A percentile compares a stretch with the other conserved stretches of the same genome.
Conservation (phyloP, 2,888 invertebrate genomes). For the Didymodactylos carnosus region DNA sequence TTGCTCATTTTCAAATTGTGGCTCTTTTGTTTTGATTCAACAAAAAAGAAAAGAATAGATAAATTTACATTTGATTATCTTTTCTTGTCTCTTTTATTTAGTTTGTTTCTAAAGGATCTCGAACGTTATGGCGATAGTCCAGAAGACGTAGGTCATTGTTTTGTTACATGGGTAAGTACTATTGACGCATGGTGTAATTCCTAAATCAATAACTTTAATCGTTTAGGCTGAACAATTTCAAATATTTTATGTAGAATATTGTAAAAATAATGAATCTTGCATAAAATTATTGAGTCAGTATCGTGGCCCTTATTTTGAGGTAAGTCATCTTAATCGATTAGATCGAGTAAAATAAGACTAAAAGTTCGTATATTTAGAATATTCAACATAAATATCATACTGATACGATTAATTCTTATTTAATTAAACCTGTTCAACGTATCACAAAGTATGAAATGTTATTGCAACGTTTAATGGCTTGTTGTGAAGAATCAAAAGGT, state of each 20-base stretch:
- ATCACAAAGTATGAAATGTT: conserved; percentile 93
- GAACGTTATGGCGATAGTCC: conserved; percentile 91
- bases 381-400: conserved; percentile 49
- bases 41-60: too few relatives aligned
- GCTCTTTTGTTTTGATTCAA: too few relatives aligned
- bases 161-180: conserved; percentile 81
- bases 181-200: conserved; percentile 24
- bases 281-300: conserved; percentile 52
- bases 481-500: conserved; percentile 41
- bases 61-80: too few relatives aligned
- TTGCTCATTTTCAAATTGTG: too few relatives aligned
- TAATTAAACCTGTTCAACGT: conserved; percentile 95
- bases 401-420: conserved; percentile 51
- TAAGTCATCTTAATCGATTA: too few relatives aligned
- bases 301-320: conserved; percentile 50
- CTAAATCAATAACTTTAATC: conserved; percentile 13
- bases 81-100: too few relatives aligned
- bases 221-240: conserved; percentile 46
- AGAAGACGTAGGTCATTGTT: conserved; percentile 97
- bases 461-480: conserved; percentile 78
- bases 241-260: conserved; percentile 71
- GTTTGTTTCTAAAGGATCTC: conserved; percentile 76
- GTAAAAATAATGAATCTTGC: conserved; percentile 91
- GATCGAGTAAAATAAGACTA: too few relatives aligned
- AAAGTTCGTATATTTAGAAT: conserved; percentile 36